These are phyloP conservation scores for Diachasma alloeum DNA, from an alignment of 1,140 invertebrate species.

Conservation along the genomic window DNA sequence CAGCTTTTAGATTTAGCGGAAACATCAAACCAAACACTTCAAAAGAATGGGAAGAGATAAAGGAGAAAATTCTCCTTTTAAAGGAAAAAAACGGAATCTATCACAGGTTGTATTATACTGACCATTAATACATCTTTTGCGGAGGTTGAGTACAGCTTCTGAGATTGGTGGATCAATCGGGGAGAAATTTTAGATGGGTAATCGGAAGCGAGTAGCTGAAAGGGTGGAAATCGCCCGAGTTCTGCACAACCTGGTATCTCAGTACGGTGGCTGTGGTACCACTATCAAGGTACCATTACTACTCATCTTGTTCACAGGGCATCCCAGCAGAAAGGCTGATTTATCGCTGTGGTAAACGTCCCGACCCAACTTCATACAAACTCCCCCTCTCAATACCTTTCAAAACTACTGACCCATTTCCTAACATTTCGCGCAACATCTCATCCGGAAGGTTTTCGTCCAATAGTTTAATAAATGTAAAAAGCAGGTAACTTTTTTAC, in stretches of 20 bases:
- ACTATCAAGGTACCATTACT: neutral
- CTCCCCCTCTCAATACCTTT: neutral
- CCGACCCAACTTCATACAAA: neutral
- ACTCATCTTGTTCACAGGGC: neutral
- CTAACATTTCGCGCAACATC: neutral
- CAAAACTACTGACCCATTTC: neutral
- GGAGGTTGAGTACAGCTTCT: neutral
- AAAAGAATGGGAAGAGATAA: neutral
- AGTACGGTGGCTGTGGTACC: neutral
- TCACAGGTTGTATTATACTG: neutral
- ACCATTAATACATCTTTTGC: neutral
- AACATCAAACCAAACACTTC: neutral
- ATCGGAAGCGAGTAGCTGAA: conserved; percentile 7
- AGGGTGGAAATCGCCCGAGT: neutral
- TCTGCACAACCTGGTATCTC: neutral
- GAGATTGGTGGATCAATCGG: neutral
- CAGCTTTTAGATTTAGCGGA: neutral
- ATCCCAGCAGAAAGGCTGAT: neutral
- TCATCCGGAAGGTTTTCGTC: neutral
- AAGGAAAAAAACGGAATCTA: neutral
- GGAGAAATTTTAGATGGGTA: conserved; percentile 11
- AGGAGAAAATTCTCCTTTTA: neutral
- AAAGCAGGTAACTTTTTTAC: no score
- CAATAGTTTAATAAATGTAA: neutral
- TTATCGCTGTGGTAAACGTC: neutral